Evolutionary conservation across 2,888 invertebrate genomes (phyloP).

Genomic region (Agrotis puta): DNA sequence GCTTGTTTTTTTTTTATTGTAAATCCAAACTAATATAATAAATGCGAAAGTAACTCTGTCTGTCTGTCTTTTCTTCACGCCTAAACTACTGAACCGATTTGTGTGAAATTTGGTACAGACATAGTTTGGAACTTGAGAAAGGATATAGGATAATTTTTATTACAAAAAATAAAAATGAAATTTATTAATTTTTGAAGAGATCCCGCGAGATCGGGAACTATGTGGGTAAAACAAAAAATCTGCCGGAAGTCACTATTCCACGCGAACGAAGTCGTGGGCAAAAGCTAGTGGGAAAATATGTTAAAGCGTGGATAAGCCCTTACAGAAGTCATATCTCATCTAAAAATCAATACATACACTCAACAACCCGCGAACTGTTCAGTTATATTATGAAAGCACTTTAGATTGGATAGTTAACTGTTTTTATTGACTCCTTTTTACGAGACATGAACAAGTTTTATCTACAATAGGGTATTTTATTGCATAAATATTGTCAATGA

Average conservation of each 20-base stretch:
- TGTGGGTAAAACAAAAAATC: too few species aligned
- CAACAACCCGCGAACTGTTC: background rate
- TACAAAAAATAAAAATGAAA: too few species aligned
- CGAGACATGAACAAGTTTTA: background rate
- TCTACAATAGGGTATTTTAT: background rate
- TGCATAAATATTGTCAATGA: too few species aligned
- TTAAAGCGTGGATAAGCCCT: background rate
- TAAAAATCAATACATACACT: conserved; percentile 23
- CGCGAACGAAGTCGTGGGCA: too few species aligned
- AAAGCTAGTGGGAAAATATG: too few species aligned
- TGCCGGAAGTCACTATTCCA: too few species aligned
- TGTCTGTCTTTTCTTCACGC: too few species aligned
- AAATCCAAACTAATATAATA: too few species aligned
- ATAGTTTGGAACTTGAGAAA: background rate
- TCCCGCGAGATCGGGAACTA: too few species aligned
- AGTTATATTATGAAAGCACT: conserved; percentile 9
- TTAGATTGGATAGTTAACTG: background rate
- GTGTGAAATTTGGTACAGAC: background rate
- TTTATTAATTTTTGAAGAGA: too few species aligned
- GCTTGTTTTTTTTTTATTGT: too few species aligned
- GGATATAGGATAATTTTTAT: background rate
- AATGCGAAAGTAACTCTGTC: too few species aligned
- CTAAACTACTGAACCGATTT: background rate
- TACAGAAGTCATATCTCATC: background rate
- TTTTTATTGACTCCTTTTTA: conserved; percentile 9